Conservation (phyloP, 2,888 invertebrate genomes). For the Ctena decussata region DNA sequence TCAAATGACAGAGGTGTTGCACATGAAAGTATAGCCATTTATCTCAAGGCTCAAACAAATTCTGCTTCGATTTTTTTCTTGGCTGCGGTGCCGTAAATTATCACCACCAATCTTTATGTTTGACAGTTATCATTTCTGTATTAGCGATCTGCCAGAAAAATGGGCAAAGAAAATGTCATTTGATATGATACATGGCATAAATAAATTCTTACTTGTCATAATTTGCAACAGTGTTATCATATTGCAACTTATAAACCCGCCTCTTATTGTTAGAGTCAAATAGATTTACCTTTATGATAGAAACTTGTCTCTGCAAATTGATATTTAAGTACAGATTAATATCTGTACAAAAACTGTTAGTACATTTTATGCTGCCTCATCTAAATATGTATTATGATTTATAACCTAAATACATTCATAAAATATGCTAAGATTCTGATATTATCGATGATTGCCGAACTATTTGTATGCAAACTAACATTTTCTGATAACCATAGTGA, state of each 20-base stretch:
- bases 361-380: constrained; percentile 2
- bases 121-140: too few species aligned
- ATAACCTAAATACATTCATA: neutral
- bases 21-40: too few species aligned
- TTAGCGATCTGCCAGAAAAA: too few species aligned
- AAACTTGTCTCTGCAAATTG: neutral
- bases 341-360: neutral
- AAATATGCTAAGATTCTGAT: neutral
- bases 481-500: neutral
- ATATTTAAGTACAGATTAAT: constrained; percentile 8
- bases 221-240: neutral
- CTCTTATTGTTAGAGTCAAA: neutral
- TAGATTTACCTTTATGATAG: neutral
- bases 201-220: neutral
- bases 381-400: constrained; percentile 5
- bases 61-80: neutral
- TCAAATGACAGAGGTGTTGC: too few species aligned
- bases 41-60: too few species aligned
- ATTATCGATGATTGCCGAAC: neutral
- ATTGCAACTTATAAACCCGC: neutral
- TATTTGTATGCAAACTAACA: constrained; percentile 1
- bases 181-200: neutral
- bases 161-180: neutral
- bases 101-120: too few species aligned
- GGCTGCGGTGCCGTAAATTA: neutral